Evolutionary conservation across 2,113 vertebrate genomes (phyloP), one percentile per base, ranked within the genome.

Genomic region (Calidris pygmaea): DNA sequence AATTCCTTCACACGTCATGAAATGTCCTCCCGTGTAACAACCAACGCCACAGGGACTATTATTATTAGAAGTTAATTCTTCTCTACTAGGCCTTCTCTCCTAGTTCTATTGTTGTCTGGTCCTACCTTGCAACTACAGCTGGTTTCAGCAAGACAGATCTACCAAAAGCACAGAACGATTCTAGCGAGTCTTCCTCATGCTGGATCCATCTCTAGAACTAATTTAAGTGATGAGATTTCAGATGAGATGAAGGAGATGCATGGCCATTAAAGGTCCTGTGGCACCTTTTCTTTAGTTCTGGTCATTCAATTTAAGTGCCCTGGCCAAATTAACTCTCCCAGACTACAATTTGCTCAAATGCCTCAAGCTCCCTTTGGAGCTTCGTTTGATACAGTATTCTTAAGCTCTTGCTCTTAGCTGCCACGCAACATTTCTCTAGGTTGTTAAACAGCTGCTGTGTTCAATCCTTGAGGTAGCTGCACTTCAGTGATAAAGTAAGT

Each of bases 361-460:
- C 67, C 60, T 87, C 41, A 22, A 48, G 43, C 59, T 72, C 67
- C 75, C 68, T 81, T 67, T 59, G 43, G 45, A 85, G 71, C 50
- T 90, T 77, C 9, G 3, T 59, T 86, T 86, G 39, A 63, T 24
- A 34, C 7, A 16, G 48, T 43, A 60, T 16, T 92, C 88, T 90
- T 62, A 73, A 89, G 76, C 73, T 90, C 77, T 50, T 3, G 6
- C 79, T 93, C 82, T 85, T 60, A 79, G 59, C 70, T 79, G 80
- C 70, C 89, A 89, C 1, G 5, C 43, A 10, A 76, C 32, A 74
- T 87, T 95, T 89, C 91, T 91, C 89, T 45, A 60, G 80, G 84
- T 76, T 96, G 96, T 97, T 97, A 97, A 97, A 96, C 96, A 97
- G 96, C 94, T 95, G 96, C 87, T 91, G 89, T 30, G 84, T 73